Base-by-base conservation (phyloP, 2,888 invertebrate species). In the Muschampia plurimacula region DNA sequence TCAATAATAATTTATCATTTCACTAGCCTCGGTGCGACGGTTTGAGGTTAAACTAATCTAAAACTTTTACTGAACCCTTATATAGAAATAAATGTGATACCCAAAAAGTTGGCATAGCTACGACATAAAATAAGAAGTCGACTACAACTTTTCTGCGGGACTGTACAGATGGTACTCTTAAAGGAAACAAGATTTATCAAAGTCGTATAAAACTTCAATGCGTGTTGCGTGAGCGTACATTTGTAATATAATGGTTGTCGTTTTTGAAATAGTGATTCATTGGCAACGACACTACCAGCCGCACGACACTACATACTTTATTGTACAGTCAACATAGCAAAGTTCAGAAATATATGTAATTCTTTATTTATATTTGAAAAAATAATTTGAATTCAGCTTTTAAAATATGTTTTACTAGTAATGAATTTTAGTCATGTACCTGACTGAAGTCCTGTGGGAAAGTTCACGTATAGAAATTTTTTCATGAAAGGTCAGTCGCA, bases 71-170 rank as follows among this genome's bases (percentile, higher is more conserved):
- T 12, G 55, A 60, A 60, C 60, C 39, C 66, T 15, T 39, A 15
- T 39, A 52, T 39, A 36, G 15, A 66, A 15, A 66, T 66, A 67
- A 55, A 67, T 67, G 55, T 62, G 66, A 55, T 67, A 67, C 55
- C 66, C 55, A 57, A 67, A 60, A 57, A 67, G 41, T 39, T 59
- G 22, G 7, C 28, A n/a, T 10, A 67, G 59, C 57, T 67, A 57
- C 44, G 57, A 59, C 41, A 64, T 46, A 46, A 64, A 67, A 59
- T 57, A 41, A 7, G 55, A 59, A 67, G 44, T 59, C 41, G 22
- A 57, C 41, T 12, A 9, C 39, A 67, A 59, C 41, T 67, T 67
- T 41, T 28, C 55, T 67, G 57, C 57, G 57, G 57, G 57, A 57
- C 55, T 57, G 52, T 12, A 39, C 52, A 57, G 67, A 44, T 22